Evolutionary conservation across 1,140 invertebrate genomes (phyloP).

Genomic region (Zaprionus inermis): DNA sequence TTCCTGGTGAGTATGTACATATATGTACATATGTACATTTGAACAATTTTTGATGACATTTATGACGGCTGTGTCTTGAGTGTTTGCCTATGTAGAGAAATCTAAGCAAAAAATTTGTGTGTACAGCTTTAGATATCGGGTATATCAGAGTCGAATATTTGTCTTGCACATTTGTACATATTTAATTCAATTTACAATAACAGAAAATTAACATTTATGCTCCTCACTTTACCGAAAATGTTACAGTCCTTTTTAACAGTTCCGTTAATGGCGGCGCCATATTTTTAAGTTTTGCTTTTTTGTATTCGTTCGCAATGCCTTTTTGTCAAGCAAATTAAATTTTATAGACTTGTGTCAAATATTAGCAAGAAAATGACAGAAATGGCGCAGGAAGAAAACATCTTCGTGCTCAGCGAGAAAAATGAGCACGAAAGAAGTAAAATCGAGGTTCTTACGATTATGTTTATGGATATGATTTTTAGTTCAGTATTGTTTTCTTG

Average conservation of each 20-base stretch:
- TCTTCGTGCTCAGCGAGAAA: constrained; percentile 33
- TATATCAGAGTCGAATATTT: no score
- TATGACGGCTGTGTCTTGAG: no score
- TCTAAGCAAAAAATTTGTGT: no score
- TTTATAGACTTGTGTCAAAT: not conserved
- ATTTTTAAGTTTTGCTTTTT: constrained; percentile 18
- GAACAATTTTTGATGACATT: no score
- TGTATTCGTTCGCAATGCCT: constrained; percentile 9
- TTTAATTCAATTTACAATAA: no score
- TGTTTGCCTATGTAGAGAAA: no score
- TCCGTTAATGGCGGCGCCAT: constrained; percentile 40
- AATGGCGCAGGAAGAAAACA: constrained; percentile 21
- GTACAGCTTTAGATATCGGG: no score
- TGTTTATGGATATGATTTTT: not conserved
- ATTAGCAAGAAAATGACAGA: constrained; percentile 29
- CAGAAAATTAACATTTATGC: not conserved
- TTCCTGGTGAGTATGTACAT: no score
- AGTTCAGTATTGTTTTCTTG: constrained; percentile 1
- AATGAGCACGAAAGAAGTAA: constrained; percentile 18
- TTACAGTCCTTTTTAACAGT: not conserved
- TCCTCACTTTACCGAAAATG: not conserved
- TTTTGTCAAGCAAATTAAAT: constrained; percentile 3
- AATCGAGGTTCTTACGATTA: constrained; percentile 33
- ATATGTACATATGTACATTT: no score
- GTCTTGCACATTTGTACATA: no score